Conservation (phyloP, 2,888 invertebrate genomes). For the Limenitis camilla region DNA sequence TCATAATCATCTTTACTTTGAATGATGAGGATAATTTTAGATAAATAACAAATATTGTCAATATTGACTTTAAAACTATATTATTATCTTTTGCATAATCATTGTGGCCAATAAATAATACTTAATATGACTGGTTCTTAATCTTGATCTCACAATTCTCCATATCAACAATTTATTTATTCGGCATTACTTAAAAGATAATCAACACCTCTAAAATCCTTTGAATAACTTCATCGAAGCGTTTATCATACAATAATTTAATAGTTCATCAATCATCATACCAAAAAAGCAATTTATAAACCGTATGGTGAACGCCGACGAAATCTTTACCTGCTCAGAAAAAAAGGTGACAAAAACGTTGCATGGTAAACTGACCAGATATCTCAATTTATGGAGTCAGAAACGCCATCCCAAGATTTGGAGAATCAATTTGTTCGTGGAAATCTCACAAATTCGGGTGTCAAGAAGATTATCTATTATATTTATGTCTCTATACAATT, state of each 20-base stretch:
- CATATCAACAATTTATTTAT: slow-evolving; percentile 26
- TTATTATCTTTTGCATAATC: too few species aligned
- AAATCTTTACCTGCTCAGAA: slow-evolving; percentile 55
- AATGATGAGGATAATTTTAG: too few species aligned
- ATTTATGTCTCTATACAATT: slow-evolving; percentile 39
- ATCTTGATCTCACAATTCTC: neutral
- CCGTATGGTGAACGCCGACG: slow-evolving; percentile 42
- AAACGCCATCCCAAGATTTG: slow-evolving; percentile 13
- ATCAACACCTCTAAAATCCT: slow-evolving; percentile 39
- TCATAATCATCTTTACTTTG: too few species aligned
- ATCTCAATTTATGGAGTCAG: slow-evolving; percentile 63
- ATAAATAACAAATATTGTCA: too few species aligned
- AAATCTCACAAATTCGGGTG: slow-evolving; percentile 32
- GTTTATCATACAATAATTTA: slow-evolving; percentile 52
- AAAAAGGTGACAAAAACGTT: slow-evolving; percentile 65
- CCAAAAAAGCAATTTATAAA: slow-evolving; percentile 51
- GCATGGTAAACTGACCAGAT: slow-evolving; percentile 58
- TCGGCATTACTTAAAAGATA: slow-evolving; percentile 30
- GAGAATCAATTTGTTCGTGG: slow-evolving; percentile 40
- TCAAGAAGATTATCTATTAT: slow-evolving; percentile 38
- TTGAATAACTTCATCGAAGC: slow-evolving; percentile 40
- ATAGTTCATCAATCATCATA: slow-evolving; percentile 59
- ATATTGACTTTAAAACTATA: too few species aligned
- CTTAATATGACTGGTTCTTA: too few species aligned
- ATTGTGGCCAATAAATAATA: too few species aligned